A percentile compares a stretch with the other conserved stretches of the same genome.
Evolutionary conservation across 2,888 invertebrate genomes (phyloP).

Genomic region (Bugulina stolonifera): DNA sequence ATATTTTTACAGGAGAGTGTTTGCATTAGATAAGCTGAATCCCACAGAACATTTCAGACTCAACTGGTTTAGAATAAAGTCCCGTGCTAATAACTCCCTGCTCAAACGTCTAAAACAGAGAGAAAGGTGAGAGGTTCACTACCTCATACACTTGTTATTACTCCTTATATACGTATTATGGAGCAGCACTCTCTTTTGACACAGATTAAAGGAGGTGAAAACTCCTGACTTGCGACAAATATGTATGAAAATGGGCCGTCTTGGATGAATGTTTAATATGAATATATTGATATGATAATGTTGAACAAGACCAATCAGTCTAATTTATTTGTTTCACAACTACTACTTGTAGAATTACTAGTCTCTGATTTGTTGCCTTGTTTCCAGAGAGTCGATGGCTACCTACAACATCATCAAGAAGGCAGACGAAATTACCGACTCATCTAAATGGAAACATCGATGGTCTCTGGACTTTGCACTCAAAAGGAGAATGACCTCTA

Average conservation of each 20-base stretch:
- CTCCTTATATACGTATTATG: no score
- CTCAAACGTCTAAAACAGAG: not conserved
- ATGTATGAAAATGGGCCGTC: no score
- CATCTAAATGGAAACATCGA: slow-evolving; percentile 18
- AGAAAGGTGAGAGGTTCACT: not conserved
- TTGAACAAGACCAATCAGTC: no score
- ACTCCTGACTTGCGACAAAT: no score
- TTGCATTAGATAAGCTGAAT: slow-evolving; percentile 6
- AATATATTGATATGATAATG: no score
- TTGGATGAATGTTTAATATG: no score
- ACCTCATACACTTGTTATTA: no score
- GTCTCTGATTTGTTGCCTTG: no score
- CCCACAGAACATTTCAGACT: not conserved
- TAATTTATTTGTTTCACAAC: no score
- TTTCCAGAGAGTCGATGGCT: not conserved
- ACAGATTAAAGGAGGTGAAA: no score
- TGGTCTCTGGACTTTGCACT: not conserved
- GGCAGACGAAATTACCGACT: not conserved
- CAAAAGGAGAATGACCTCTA: not conserved
- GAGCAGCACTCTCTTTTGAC: no score
- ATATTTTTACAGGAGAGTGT: not conserved
- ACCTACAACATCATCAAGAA: not conserved
- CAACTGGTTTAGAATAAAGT: not conserved
- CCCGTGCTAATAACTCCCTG: not conserved
- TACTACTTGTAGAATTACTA: no score